Base-by-base conservation (phyloP, 2,888 invertebrate species). In the Nomada lathburiana region DNA sequence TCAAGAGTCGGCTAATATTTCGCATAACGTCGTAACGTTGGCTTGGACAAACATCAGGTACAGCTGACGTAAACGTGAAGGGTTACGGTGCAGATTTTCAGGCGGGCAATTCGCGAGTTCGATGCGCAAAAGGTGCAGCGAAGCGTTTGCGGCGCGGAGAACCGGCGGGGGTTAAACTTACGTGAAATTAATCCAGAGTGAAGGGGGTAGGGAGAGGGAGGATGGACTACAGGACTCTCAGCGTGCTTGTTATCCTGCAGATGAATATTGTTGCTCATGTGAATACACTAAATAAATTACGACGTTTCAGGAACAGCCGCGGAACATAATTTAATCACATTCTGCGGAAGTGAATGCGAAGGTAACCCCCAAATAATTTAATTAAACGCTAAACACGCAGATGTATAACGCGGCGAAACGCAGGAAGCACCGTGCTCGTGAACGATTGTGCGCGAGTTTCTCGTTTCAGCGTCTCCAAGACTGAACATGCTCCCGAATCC, bases 261-360 rank as follows among this genome's bases (percentile, higher is more conserved):
- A 80, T 75, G 85, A 85, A 84, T 88, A 88, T 87, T 84, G 87
- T 88, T 87, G 79, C 88, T 88, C 87, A 82, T 86, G 87, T 84
- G 87, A 69, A 88, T 88, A 76, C 86, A 82, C 86, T 87, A 87
- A 88, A 87, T 87, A 88, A 87, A 87, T 87, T 87, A 87, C 84
- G 76, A 81, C 82, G 82, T 79, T 86, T 87, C 87, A 88, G 86
- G 77, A 88, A 87, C 87, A 88, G 79, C 78, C 75, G 82, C 74
- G 88, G 83, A 75, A 86, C 79, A 76, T 86, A 88, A 87, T 88
- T 88, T 88, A 87, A 88, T 87, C 86, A 84, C 82, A 77, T 86
- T 76, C 82, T 64, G 76, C 63, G 79, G 76, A 88, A 80, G 73
- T 81, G 79, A 75, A 79, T 77, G 64, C 42, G 81, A 76, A 78